phyloP scores from a whole-genome alignment of 2,888 invertebrate species.

The Amphiduros pacificus region DNA sequence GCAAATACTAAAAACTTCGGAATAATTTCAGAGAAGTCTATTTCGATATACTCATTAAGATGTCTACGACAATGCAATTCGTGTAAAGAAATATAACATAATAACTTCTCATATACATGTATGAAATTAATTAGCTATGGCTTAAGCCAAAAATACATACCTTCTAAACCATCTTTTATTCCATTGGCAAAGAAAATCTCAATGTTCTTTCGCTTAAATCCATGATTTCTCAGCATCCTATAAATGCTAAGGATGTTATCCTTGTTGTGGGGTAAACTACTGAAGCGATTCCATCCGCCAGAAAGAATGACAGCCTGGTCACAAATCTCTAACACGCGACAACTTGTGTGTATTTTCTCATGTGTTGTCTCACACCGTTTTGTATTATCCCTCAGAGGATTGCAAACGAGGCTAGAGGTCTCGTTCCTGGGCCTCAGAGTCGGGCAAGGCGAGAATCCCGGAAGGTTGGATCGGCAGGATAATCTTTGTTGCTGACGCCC shows the following conservation, averaged over 20 bases:
- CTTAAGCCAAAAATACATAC: too few species aligned
- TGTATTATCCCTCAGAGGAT: constrained; percentile 61
- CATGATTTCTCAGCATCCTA: constrained; percentile 58
- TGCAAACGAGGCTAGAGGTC: constrained; percentile 57
- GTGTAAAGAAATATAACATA: too few species aligned
- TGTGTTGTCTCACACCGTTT: constrained; percentile 60
- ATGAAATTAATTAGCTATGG: too few species aligned
- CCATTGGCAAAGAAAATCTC: constrained; percentile 64
- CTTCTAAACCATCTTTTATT: constrained; percentile 40
- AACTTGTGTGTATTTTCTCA: constrained; percentile 56
- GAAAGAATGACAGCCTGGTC: constrained; percentile 63
- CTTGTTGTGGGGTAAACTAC: constrained; percentile 53
- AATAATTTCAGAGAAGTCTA: too few species aligned
- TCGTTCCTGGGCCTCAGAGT: constrained; percentile 57
- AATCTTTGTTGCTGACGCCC: constrained; percentile 43
- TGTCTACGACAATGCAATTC: too few species aligned
- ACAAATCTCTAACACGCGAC: constrained; percentile 62
- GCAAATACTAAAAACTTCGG: too few species aligned
- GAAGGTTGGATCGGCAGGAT: constrained; percentile 40
- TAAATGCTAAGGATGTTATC: constrained; percentile 57
- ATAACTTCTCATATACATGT: too few species aligned
- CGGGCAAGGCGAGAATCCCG: constrained; percentile 59
- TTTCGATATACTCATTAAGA: too few species aligned
- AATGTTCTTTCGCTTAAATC: constrained; percentile 61
- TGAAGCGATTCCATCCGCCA: constrained; percentile 63